These are phyloP conservation scores for Serinus canaria DNA, from an alignment of 2,113 vertebrate species.

Conservation along the genomic window DNA sequence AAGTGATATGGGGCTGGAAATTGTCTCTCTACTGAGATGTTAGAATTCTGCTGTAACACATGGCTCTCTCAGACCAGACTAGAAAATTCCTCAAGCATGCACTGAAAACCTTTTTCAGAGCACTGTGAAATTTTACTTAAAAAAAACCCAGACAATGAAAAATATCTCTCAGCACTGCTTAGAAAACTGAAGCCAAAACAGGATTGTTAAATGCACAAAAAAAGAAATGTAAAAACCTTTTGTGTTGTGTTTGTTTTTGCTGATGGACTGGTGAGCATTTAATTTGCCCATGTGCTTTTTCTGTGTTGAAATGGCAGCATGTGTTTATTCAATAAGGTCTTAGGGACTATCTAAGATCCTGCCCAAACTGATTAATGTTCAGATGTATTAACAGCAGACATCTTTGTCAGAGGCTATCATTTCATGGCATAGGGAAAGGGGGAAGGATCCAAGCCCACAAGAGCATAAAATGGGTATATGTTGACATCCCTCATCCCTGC, in stretches of 20 bases:
- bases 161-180: not conserved
- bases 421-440: not conserved
- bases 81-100: slow-evolving; percentile 65
- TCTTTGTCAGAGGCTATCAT: not conserved
- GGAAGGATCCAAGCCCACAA: not conserved
- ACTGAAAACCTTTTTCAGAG: not conserved
- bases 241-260: not conserved
- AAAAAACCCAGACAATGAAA: not conserved
- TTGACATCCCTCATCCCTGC: not conserved
- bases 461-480: not conserved
- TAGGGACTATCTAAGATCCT: not conserved
- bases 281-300: not conserved
- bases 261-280: not conserved
- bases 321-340: not conserved
- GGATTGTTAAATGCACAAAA: not conserved
- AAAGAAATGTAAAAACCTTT: rapidly evolving
- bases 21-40: not conserved
- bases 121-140: slow-evolving; percentile 44
- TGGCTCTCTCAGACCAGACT: not conserved
- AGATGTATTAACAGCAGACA: not conserved
- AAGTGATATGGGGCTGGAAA: not conserved
- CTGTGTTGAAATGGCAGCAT: not conserved
- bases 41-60: not conserved
- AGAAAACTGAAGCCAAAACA: not conserved
- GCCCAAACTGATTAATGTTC: not conserved